Base-by-base conservation (phyloP, 2,888 invertebrate species). In the Plusia festucae region DNA sequence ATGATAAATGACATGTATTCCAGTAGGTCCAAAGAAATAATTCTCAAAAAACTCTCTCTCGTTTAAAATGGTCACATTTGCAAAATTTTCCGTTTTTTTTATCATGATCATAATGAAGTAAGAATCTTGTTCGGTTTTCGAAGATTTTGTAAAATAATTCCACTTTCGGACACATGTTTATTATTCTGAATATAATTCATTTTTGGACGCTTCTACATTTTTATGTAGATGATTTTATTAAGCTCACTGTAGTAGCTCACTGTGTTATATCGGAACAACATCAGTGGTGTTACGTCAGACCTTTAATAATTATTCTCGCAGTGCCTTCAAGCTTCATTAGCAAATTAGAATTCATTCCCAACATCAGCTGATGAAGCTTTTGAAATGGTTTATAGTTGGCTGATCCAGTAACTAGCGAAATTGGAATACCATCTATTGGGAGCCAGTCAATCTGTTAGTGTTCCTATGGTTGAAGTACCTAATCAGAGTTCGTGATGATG, bases 71-170 rank as follows among this genome's bases (percentile, higher is more conserved):
- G n/a, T n/a, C n/a, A n/a, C n/a, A n/a, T n/a, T n/a, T n/a, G n/a
- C n/a, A n/a, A n/a, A n/a, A n/a, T 18, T 16, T 8, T 20, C 15
- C 40, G 18, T 46, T n/a, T 0, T 40, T 57, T 16, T 27, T 44
- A 6, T 18, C 18, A 53, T 70, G 20, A 40, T 40, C 40, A 30
- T 56, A 7, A 40, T n/a, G 13, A 64, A 24, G 5, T 24, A 3
- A 53, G 30, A 40, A 54, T 32, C 49, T 1, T 58, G 20, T 72
- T 54, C 30, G 32, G 65, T 65, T 57, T 49, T 44, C 20, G 22
- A 40, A 16, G 30, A 24, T 30, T 24, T 53, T 7, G 6, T 40
- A 40, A 40, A 40, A 5, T n/a, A 40, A 40, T n/a, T 40, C 0
- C 5, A 40, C 40, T 40, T 40, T 40, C n/a, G 1, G n/a, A 40